These are phyloP conservation scores for Podiceps cristatus DNA, from an alignment of 2,113 vertebrate genomes.

Conservation along the genomic window DNA sequence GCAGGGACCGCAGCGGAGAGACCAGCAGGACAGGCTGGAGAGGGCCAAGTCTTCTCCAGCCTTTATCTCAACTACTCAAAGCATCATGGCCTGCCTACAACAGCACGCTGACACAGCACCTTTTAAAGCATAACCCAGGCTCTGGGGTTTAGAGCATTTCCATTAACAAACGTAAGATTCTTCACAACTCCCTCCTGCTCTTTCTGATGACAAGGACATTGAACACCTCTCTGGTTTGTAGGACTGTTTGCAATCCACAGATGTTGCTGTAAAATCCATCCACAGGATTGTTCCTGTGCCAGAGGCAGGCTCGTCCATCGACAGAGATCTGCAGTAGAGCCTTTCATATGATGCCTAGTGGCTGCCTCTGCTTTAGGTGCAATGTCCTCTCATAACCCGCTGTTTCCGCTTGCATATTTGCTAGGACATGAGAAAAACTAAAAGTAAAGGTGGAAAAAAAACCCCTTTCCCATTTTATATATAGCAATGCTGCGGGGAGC, in stretches of 20 bases:
- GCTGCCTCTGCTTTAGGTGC: not conserved
- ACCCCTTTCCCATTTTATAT: not conserved
- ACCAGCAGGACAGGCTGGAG: not conserved
- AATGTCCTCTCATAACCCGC: not conserved
- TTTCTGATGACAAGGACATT: not conserved
- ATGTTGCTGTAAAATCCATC: not conserved
- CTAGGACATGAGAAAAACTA: not conserved
- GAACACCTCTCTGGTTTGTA: not conserved
- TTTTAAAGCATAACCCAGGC: not conserved
- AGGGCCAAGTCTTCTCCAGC: not conserved
- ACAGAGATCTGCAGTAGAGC: not conserved
- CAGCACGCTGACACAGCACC: not conserved
- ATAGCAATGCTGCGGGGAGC: not conserved
- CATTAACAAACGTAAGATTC: not conserved
- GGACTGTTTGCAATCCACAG: not conserved
- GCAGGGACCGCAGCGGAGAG: not conserved
- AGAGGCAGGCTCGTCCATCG: accelerated
- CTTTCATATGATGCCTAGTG: not conserved
- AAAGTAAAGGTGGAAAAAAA: not conserved
- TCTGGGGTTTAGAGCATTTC: not conserved
- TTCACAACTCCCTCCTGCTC: not conserved
- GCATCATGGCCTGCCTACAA: accelerated
- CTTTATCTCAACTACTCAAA: not conserved
- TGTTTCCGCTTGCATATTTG: not conserved
- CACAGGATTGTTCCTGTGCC: not conserved